phyloP scores from a whole-genome alignment of 2,113 vertebrate genomes.

The Sturnira hondurensis region DNA sequence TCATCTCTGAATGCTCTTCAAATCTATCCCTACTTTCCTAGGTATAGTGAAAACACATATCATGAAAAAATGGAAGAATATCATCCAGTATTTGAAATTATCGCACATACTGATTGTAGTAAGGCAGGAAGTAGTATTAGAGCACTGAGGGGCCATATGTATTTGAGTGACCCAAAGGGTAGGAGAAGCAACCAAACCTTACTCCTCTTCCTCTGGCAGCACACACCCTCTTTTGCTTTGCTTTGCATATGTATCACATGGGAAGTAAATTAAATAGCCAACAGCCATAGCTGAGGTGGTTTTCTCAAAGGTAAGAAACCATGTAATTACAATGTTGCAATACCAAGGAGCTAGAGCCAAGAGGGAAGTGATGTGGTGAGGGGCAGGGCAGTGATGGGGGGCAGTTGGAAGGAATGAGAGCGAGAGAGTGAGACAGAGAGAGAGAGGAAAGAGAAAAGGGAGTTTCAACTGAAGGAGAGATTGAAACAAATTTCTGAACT shows the following conservation, averaged over 20 bases:
- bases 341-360: background rate
- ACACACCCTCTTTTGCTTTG: background rate
- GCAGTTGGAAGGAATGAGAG: background rate
- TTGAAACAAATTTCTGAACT: background rate
- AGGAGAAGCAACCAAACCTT: background rate
- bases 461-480: background rate
- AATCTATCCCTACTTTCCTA: background rate
- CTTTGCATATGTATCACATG: background rate
- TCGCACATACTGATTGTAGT: too few species aligned
- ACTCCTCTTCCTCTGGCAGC: background rate
- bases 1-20: background rate
- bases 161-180: background rate
- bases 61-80: background rate
- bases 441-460: background rate
- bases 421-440: background rate
- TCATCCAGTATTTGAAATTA: background rate
- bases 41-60: background rate
- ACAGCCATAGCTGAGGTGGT: background rate
- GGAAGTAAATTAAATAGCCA: background rate
- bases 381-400: too few species aligned
- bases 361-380: background rate
- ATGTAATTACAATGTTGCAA: background rate
- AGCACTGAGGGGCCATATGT: background rate
- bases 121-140: background rate
- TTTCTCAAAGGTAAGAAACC: background rate